Conservation (phyloP, 2,888 invertebrate genomes). For the Brenthis ino region DNA sequence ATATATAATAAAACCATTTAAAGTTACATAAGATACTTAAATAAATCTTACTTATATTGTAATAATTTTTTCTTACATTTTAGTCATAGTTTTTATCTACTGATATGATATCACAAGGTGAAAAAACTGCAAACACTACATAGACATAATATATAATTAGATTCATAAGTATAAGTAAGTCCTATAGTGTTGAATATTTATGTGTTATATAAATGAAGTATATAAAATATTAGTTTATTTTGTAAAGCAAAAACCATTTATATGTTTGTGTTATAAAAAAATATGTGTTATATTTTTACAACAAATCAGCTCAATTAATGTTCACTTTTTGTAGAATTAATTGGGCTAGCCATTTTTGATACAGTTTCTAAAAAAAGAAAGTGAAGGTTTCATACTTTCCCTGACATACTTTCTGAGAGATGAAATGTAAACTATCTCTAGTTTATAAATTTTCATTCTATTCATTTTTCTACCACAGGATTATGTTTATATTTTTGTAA, state of each 20-base stretch:
- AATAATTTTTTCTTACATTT: conserved; percentile 20
- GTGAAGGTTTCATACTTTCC: conserved; percentile 35
- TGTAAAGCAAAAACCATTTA: neutral
- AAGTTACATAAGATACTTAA: neutral
- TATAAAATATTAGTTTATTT: no score
- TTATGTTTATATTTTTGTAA: neutral
- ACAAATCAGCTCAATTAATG: neutral
- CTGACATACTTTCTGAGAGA: conserved; percentile 33
- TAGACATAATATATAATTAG: conserved; percentile 2
- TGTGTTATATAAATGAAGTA: no score
- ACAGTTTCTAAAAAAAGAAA: conserved; percentile 38
- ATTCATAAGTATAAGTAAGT: neutral
- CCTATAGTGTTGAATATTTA: no score
- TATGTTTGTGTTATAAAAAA: neutral
- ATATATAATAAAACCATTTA: no score
- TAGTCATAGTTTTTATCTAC: conserved; percentile 44
- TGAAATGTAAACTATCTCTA: conserved; percentile 14
- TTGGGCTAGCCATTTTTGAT: conserved; percentile 18
- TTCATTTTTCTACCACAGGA: neutral
- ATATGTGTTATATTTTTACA: conserved; percentile 16
- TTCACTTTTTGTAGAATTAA: conserved; percentile 8
- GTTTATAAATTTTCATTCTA: neutral
- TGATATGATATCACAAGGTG: conserved; percentile 38
- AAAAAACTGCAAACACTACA: conserved; percentile 5
- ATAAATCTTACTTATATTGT: neutral